Evolutionary conservation across 2,888 invertebrate species (phyloP).

Genomic region (Drepana falcataria): DNA sequence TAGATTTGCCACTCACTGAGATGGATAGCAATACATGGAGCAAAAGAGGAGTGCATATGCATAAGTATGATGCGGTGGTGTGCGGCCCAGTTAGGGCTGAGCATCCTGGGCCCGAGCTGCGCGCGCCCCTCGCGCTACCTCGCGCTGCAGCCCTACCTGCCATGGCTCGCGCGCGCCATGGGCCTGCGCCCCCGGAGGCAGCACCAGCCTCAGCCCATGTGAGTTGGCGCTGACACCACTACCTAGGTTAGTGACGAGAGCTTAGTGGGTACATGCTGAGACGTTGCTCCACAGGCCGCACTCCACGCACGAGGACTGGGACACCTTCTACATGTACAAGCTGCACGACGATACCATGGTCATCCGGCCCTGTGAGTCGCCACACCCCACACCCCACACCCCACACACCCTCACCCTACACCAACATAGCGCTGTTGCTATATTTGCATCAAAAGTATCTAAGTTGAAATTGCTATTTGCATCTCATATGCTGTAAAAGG

Average conservation of each 20-base stretch:
- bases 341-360: neutral
- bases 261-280: too few relatives aligned
- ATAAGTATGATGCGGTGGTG: neutral
- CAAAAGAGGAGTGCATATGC: neutral
- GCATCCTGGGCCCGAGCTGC: neutral
- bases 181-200: too few relatives aligned
- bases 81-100: neutral
- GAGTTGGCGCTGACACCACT: too few relatives aligned
- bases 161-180: neutral
- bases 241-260: too few relatives aligned
- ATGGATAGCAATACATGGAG: too few relatives aligned
- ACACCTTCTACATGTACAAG: neutral
- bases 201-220: too few relatives aligned
- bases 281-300: neutral
- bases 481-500: too few relatives aligned
- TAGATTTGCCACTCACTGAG: too few relatives aligned
- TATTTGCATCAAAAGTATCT: too few relatives aligned
- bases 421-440: too few relatives aligned
- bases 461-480: too few relatives aligned
- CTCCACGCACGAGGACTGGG: neutral
- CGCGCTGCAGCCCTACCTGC: neutral
- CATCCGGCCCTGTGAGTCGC: neutral
- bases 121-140: neutral
- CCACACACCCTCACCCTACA: neutral
- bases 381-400: neutral